Conservation (phyloP, 2,888 invertebrate genomes). For the Corythucha ciliata region DNA sequence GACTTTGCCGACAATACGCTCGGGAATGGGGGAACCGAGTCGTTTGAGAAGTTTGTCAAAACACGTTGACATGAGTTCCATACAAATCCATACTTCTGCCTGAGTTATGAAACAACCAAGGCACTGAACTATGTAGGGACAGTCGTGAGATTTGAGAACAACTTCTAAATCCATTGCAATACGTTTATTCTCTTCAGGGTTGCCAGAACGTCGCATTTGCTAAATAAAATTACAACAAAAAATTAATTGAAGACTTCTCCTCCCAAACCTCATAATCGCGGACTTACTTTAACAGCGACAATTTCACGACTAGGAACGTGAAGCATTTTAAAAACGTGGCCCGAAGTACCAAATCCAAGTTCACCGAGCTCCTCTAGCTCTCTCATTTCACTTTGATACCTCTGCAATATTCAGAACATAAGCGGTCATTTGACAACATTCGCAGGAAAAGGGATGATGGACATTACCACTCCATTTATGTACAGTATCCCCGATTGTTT, state of each 20-base stretch:
- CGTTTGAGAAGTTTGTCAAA: conserved; percentile 91
- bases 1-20: conserved; percentile 91
- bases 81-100: conserved; percentile 98
- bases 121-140: conserved; percentile 94
- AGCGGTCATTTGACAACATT: too few species aligned
- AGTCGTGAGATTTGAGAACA: conserved; percentile 91
- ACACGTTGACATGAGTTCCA: conserved; percentile 99
- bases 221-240: conserved; percentile 40
- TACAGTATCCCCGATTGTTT: conserved; percentile 83
- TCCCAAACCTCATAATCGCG: background rate
- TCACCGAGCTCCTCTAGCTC: conserved; percentile 80
- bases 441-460: too few species aligned
- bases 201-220: conserved; percentile 96
- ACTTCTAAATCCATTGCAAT: conserved; percentile 99
- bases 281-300: conserved; percentile 82
- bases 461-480: conserved; percentile 55
- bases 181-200: conserved; percentile 92
- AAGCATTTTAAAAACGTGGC: conserved; percentile 93
- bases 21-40: conserved; percentile 82
- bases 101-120: conserved; percentile 96
- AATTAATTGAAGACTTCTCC: background rate
- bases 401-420: too few species aligned
- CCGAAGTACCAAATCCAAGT: conserved; percentile 93
- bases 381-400: conserved; percentile 70
- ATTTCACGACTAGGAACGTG: conserved; percentile 76